Base-by-base conservation (phyloP, 2,797 vertebrate species). In the Brotula barbata region DNA sequence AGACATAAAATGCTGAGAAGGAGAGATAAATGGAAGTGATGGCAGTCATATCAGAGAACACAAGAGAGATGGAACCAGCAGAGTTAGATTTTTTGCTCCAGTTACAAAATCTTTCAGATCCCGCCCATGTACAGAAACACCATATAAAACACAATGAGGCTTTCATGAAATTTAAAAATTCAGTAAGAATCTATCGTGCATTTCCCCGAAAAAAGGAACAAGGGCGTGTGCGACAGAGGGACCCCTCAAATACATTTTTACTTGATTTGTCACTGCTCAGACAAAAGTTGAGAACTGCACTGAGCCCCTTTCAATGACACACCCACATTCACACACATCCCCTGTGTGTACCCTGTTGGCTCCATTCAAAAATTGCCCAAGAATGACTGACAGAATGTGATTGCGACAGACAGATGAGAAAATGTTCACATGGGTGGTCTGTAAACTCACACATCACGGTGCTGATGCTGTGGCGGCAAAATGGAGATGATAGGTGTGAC, bases 401-500 rank as follows among this genome's bases (percentile, higher is more conserved):
- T 49, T 36, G 34, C 71, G 31, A 82, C 84, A 87, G 79, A 81
- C 67, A 40, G 62, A 72, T 53, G 33, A 36, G 34, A 36, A 14
- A 6, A 36, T 14, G 13, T 36, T 10, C 34, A 36, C 9, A 14
- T 3, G 34, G 34, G 34, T 57, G 64, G 73, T 73, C 63, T 68
- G 61, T 58, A 80, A 79, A 75, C 71, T 77, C 54, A n/a, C 73
- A 54, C 50, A 62, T 79, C 73, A 78, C 77, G 78, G 19, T 49
- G 77, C 64, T 49, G 56, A 56, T 80, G 66, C 61, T 52, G 41
- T 12, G n/a, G 51, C 73, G 76, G 66, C 75, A 66, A 75, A 80
- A 77, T 46, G 57, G 48, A 77, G 65, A 69, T 78, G 81, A 80
- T 80, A 7, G 64, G 60, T 78, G 78, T 82, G 80, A 83, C 78